These are phyloP conservation scores for Pardalotus punctatus DNA, from an alignment of 2,113 vertebrate species.

Conservation along the genomic window DNA sequence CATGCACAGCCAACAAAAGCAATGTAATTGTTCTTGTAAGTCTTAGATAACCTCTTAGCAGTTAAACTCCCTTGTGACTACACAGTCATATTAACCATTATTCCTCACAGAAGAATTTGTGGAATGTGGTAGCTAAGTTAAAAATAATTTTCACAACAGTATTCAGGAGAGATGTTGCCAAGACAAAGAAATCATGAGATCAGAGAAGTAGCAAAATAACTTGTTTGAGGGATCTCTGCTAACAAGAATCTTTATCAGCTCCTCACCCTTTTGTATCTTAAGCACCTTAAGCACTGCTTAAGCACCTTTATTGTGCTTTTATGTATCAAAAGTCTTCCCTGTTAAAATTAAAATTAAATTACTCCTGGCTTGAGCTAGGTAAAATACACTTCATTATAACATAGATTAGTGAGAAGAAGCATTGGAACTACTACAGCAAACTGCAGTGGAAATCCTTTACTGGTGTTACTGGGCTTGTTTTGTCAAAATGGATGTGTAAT, in stretches of 20 bases:
- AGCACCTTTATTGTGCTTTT: background rate
- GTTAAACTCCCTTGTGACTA: background rate
- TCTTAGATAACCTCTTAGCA: constrained; percentile 26
- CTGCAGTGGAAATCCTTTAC: background rate
- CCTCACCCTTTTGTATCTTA: background rate
- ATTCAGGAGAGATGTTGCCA: background rate
- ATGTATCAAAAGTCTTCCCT: background rate
- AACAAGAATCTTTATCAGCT: background rate
- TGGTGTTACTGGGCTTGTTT: background rate
- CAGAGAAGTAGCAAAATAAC: background rate
- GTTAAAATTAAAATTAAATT: background rate
- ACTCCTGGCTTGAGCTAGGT: background rate
- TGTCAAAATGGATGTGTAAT: background rate
- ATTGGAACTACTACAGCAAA: background rate
- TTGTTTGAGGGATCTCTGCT: background rate
- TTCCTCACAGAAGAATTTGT: background rate
- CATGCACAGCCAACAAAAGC: background rate
- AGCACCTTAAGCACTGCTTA: background rate
- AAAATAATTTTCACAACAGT: background rate
- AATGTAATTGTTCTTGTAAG: background rate
- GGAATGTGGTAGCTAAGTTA: constrained; percentile 12
- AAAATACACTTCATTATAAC: background rate
- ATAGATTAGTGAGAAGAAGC: background rate
- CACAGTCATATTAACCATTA: background rate
- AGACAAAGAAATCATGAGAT: background rate